These are phyloP conservation scores for mouse (Mus musculus) DNA, from an alignment of 2,113 vertebrate genomes.

Conservation along the genomic window DNA sequence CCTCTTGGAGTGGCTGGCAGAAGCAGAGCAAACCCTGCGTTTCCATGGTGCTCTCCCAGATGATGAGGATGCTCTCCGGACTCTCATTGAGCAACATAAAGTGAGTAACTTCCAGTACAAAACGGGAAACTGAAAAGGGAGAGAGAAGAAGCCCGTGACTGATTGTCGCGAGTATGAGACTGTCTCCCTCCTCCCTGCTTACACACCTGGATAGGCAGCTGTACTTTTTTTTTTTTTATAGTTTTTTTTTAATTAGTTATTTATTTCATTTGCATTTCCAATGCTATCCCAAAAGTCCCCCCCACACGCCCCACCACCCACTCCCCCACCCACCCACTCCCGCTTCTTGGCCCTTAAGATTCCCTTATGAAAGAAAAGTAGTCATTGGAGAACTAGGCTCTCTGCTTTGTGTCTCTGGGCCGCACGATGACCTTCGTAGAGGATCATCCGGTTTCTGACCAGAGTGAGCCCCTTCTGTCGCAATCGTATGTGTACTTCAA, in stretches of 20 bases:
- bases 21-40: conserved; percentile 96
- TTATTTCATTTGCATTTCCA: too few relatives aligned
- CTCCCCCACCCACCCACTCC: too few relatives aligned
- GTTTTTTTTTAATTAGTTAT: too few relatives aligned
- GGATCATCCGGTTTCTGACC: neutral
- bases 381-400: neutral
- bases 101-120: conserved; percentile 83
- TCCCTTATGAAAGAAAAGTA: neutral
- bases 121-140: neutral
- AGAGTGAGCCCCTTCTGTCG: conserved; percentile 11
- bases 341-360: neutral
- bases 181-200: neutral
- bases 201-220: neutral
- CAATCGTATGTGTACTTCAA: conserved; percentile 13
- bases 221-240: neutral
- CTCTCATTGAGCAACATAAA: conserved; percentile 95
- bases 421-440: neutral
- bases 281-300: too few relatives aligned
- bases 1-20: conserved; percentile 97
- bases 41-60: conserved; percentile 97
- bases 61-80: conserved; percentile 94
- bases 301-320: too few relatives aligned
- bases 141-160: neutral
- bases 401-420: neutral
- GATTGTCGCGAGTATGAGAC: neutral